Conservation (phyloP, 1,140 invertebrate genomes). For the Drosophila tristis region DNA sequence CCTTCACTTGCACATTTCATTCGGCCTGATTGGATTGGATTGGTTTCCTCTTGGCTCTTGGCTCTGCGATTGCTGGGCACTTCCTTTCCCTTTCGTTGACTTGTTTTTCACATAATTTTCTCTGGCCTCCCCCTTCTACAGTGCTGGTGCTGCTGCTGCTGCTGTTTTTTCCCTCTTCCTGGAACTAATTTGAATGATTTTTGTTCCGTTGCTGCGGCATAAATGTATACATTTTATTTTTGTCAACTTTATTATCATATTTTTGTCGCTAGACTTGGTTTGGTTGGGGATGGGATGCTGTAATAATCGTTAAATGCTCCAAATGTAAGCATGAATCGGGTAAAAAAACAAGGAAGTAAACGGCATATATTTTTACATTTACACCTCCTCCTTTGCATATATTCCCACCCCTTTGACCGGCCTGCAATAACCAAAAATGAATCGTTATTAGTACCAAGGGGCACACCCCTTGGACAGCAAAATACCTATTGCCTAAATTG, state of each 20-base stretch:
- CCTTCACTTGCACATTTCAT: constrained; percentile 76
- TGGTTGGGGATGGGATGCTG: neutral
- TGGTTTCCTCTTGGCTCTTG: constrained; percentile 12
- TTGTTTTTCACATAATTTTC: constrained; percentile 45
- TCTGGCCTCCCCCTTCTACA: neutral
- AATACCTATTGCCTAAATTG: constrained; percentile 4
- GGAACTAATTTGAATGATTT: constrained; percentile 79
- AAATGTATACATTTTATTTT: constrained; percentile 53
- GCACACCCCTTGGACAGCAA: constrained; percentile 20
- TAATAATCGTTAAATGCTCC: constrained; percentile 56
- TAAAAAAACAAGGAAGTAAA: constrained; percentile 8
- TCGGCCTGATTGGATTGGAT: constrained; percentile 68
- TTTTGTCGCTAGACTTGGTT: constrained; percentile 47
- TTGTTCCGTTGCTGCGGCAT: constrained; percentile 24
- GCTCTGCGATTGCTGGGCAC: constrained; percentile 1
- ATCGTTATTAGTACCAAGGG: constrained; percentile 11
- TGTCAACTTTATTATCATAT: constrained; percentile 73
- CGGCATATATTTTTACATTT: too few relatives aligned
- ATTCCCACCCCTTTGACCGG: constrained; percentile 1
- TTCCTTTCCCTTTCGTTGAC: constrained; percentile 45
- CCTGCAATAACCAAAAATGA: constrained; percentile 18
- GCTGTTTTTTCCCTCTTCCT: constrained; percentile 47
- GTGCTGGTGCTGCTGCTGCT: constrained; percentile 22
- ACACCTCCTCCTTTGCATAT: constrained; percentile 1
- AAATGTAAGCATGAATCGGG: constrained; percentile 7